Evolutionary conservation across 2,113 vertebrate genomes (phyloP), one percentile per base, ranked within the genome.

Genomic region (Oncorhynchus gorbuscha): DNA sequence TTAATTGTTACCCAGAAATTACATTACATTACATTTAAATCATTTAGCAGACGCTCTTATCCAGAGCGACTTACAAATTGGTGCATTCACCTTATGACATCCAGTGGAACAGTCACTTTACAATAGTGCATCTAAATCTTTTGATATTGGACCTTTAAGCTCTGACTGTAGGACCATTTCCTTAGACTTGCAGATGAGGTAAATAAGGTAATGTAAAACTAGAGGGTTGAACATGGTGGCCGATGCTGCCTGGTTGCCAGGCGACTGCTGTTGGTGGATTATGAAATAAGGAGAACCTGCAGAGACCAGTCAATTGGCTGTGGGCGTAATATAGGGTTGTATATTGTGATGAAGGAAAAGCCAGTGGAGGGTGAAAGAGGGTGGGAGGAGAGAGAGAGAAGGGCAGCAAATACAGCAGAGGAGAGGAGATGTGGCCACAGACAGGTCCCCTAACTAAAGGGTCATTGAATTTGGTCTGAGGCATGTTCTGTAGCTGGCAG

Each of bases 401-500:
- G 39, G 39, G 39, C 39, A 45, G 39, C 39, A 45, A 45, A 45
- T 45, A 45, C 9, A 6, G 4, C 16, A 72, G 67, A 1, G 35
- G 62, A 71, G 16, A 30, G 11, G n/a, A 45, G 22, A 67, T 39
- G 26, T 77, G 39, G 22, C 22, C 64, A 66, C 18, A 74, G 22
- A 71, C 79, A 45, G 28, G 16, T 68, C 72, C 70, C 4, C 49
- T 49, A 76, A 81, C 76, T 28, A 88, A 88, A 90, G 77, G 83
- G 88, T 84, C 79, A 88, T 89, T 89, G 70, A 78, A 88, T 90
- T 82, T 76, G 28, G 73, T 75, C 39, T 45, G 74, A 79, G 72
- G 28, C 18, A 22, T 22, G 9, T 11, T 11, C n/a, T 11, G 14
- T 20, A 18, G 75, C 28, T 70, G 24, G 65, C 32, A 45, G 39